A percentile compares a stretch with the other conserved stretches of the same genome.
phyloP scores from a whole-genome alignment of 2,113 vertebrate genomes.

The Pycnonotus jocosus region DNA sequence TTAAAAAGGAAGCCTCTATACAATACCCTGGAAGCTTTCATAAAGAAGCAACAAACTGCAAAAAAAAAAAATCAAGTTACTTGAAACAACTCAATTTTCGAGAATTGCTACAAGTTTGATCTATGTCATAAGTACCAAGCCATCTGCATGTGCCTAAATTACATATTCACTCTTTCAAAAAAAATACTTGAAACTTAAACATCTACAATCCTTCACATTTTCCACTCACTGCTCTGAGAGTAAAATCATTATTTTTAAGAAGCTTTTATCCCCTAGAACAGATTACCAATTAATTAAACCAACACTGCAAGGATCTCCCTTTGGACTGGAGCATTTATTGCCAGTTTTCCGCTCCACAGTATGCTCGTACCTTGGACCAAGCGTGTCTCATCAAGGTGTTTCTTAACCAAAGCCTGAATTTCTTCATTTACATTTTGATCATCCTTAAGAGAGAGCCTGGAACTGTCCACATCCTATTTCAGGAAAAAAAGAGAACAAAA shows the following conservation, averaged over 20 bases:
- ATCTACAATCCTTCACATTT: not conserved
- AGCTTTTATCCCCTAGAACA: not conserved
- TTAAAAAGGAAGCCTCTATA: not conserved
- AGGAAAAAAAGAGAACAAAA: not conserved
- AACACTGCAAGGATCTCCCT: not conserved
- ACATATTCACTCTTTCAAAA: not conserved
- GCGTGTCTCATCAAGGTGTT: conserved; percentile 75
- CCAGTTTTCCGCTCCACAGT: not conserved
- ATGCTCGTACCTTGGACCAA: conserved; percentile 70
- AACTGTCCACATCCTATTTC: conserved; percentile 71
- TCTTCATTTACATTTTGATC: conserved; percentile 75
- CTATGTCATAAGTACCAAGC: not conserved
- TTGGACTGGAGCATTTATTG: not conserved
- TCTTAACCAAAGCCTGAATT: conserved; percentile 77
- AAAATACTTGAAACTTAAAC: not conserved
- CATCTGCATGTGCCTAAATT: not conserved
- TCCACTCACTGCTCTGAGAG: not conserved
- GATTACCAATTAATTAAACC: not conserved
- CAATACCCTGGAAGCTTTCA: not conserved
- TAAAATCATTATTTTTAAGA: not conserved
- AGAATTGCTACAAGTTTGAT: not conserved
- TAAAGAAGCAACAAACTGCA: not conserved
- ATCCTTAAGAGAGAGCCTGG: conserved; percentile 73
- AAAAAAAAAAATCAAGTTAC: not conserved
- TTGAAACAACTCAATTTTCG: not conserved